These are phyloP conservation scores for Synergus gifuensis DNA, from an alignment of 2,888 invertebrate species.

Conservation along the genomic window DNA sequence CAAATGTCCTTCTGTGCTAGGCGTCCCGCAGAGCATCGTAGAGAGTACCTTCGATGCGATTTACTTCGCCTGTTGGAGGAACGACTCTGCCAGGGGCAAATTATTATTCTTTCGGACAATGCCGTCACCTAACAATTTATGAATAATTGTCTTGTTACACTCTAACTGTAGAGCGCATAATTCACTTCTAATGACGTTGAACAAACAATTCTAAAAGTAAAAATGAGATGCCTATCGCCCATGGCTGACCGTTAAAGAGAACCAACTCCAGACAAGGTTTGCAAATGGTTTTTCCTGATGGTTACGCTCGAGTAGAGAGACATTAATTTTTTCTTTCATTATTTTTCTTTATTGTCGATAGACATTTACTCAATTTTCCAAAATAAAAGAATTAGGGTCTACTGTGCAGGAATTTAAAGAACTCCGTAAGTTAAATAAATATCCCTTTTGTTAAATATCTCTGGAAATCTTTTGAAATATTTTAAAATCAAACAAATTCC, in stretches of 20 bases:
- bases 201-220: constrained; percentile 17
- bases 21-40: constrained; percentile 6
- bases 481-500: no score
- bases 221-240: constrained; percentile 20
- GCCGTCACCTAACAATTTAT: constrained; percentile 4
- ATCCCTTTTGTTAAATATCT: no score
- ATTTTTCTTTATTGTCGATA: neutral
- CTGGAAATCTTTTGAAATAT: no score
- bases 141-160: constrained; percentile 25
- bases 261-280: constrained; percentile 9
- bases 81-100: constrained; percentile 6
- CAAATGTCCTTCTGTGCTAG: neutral
- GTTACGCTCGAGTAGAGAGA: constrained; percentile 9
- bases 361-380: neutral
- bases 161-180: constrained; percentile 1
- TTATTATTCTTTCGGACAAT: constrained; percentile 27
- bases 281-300: constrained; percentile 26
- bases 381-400: no score
- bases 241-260: constrained; percentile 10
- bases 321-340: neutral
- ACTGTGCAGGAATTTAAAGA: no score
- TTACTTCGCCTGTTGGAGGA: constrained; percentile 6
- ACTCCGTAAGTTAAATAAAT: no score
- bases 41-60: constrained; percentile 6
- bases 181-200: constrained; percentile 33